Conservation (phyloP, 1,140 invertebrate species). For the Pemphigus obesinymphae region DNA sequence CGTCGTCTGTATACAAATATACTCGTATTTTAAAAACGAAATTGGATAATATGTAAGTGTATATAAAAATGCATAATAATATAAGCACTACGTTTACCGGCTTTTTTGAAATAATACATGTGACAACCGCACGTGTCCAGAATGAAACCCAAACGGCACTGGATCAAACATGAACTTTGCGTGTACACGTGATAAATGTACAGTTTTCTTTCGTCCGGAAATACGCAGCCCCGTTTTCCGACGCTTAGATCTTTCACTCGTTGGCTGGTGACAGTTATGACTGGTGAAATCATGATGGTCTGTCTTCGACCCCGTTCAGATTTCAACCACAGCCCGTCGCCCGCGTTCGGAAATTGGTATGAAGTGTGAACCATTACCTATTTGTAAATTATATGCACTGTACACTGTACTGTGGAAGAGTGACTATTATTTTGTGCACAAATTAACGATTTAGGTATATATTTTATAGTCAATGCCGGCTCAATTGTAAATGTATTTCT, state of each 20-base stretch:
- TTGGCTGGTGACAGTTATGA: constrained; percentile 43
- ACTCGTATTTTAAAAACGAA: too few species aligned
- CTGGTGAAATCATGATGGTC: constrained; percentile 42
- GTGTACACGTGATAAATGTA: constrained; percentile 46
- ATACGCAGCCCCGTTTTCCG: constrained; percentile 42
- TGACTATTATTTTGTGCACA: too few species aligned
- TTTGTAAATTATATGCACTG: neutral
- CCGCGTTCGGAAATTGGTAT: constrained; percentile 44
- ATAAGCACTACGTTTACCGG: neutral
- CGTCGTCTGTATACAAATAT: constrained; percentile 42
- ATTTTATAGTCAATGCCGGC: too few species aligned
- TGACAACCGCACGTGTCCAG: constrained; percentile 42
- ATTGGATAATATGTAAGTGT: too few species aligned
- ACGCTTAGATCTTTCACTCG: constrained; percentile 41
- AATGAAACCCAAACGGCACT: constrained; percentile 44
- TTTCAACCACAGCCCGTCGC: constrained; percentile 43
- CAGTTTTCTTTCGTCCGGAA: constrained; percentile 44
- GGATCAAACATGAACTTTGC: constrained; percentile 44
- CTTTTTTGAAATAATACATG: constrained; percentile 43
- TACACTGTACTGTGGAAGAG: too few species aligned
- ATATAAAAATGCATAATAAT: too few species aligned
- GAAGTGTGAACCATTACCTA: constrained; percentile 45
- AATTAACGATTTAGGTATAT: too few species aligned
- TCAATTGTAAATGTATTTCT: too few species aligned
- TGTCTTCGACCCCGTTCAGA: constrained; percentile 8